A percentile compares a stretch with the other conserved stretches of the same genome.
These are phyloP conservation scores for Pollachius pollachius DNA, from an alignment of 2,113 vertebrate genomes.

Conservation along the genomic window DNA sequence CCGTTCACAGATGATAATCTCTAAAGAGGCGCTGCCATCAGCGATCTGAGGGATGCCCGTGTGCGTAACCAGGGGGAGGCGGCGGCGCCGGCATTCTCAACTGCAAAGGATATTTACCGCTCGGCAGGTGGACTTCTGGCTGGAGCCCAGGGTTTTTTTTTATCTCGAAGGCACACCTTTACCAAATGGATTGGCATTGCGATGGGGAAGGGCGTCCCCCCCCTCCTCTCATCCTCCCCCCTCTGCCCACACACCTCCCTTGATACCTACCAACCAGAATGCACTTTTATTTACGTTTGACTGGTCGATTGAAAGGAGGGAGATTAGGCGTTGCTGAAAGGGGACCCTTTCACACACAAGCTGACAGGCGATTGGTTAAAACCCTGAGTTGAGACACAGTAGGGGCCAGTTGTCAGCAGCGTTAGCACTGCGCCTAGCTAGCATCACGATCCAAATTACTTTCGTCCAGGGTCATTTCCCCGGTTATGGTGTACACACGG, in stretches of 20 bases:
- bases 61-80: conserved; percentile 47
- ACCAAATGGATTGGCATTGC: conserved; percentile 27
- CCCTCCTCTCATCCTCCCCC: conserved; percentile 19
- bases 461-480: conserved; percentile 9
- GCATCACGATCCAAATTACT: conserved; percentile 22
- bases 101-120: conserved; percentile 32
- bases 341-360: conserved; percentile 38
- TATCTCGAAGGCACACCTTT: conserved; percentile 38
- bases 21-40: conserved; percentile 46
- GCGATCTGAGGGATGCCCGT: conserved; percentile 47
- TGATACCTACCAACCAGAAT: conserved; percentile 37
- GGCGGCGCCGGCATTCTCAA: background rate
- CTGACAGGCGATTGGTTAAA: conserved; percentile 36
- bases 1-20: conserved; percentile 55
- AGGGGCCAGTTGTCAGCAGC: conserved; percentile 1
- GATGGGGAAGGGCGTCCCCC: background rate
- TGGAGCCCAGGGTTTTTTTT: too few relatives aligned
- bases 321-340: conserved; percentile 35
- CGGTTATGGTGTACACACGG: too few relatives aligned
- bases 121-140: conserved; percentile 25
- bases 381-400: conserved; percentile 27
- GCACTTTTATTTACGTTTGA: conserved; percentile 22
- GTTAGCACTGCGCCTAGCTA: conserved; percentile 25
- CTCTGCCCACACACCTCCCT: background rate
- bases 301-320: conserved; percentile 40